A percentile compares a stretch with the other conserved stretches of the same genome.
Evolutionary conservation across 2,888 invertebrate genomes (phyloP).

Genomic region (Dinocampus coccinellae): DNA sequence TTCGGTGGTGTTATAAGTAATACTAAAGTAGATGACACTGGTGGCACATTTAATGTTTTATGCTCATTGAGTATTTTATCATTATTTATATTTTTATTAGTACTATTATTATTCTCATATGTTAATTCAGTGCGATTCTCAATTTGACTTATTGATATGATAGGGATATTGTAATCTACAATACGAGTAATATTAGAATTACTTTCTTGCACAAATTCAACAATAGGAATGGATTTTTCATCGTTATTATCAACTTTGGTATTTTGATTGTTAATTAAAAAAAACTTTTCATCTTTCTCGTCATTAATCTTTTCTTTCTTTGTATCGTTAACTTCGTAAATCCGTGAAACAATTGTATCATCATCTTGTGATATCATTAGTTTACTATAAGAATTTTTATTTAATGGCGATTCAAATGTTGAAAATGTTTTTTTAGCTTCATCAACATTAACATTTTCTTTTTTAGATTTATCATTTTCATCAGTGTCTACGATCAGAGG

Average conservation of each 20-base stretch:
- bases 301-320: background rate
- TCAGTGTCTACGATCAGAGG: slow-evolving; percentile 49
- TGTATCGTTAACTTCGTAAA: slow-evolving; percentile 38
- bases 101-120: background rate
- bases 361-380: slow-evolving; percentile 8
- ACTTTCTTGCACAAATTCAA: slow-evolving; percentile 53
- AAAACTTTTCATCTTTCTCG: slow-evolving; percentile 29
- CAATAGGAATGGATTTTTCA: slow-evolving; percentile 49
- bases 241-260: slow-evolving; percentile 27
- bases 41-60: slow-evolving; percentile 4
- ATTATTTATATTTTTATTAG: background rate
- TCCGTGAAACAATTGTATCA: slow-evolving; percentile 34
- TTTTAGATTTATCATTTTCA: slow-evolving; percentile 16
- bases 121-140: background rate
- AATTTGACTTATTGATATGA: slow-evolving; percentile 26
- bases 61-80: background rate
- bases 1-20: slow-evolving; percentile 54
- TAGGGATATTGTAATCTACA: slow-evolving; percentile 59
- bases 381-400: slow-evolving; percentile 17
- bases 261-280: slow-evolving; percentile 46
- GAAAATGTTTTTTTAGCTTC: background rate
- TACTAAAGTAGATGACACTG: slow-evolving; percentile 50
- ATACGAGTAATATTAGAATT: slow-evolving; percentile 53
- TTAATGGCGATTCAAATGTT: background rate
- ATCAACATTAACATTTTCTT: slow-evolving; percentile 15